These are phyloP conservation scores for Mesaphorura yosii DNA, from an alignment of 1,140 invertebrate species.

Conservation along the genomic window DNA sequence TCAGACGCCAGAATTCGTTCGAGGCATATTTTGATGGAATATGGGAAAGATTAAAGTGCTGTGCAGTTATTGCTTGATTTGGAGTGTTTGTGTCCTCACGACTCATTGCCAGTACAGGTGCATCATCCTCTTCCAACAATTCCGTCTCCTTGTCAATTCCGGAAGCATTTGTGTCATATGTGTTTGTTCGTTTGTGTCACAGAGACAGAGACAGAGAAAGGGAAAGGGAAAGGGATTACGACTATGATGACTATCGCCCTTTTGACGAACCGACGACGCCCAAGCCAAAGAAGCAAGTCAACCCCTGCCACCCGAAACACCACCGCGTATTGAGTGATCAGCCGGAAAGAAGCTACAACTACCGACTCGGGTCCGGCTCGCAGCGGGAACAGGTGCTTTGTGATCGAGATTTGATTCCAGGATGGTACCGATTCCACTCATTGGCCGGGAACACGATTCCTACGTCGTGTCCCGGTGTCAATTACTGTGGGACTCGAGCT, in stretches of 20 bases:
- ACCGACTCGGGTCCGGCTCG: conserved; percentile 26
- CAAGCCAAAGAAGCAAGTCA: conserved; percentile 4
- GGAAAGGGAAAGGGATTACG: too few species aligned
- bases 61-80: too few species aligned
- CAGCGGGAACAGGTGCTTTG: conserved; percentile 25
- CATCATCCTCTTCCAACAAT: too few species aligned
- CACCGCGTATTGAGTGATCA: conserved; percentile 28
- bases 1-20: too few species aligned
- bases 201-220: too few species aligned
- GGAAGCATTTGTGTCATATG: too few species aligned
- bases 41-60: too few species aligned
- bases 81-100: conserved; percentile 1
- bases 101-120: neutral
- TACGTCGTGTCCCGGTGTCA: conserved; percentile 30
- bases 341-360: conserved; percentile 31
- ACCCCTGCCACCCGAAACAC: conserved; percentile 28
- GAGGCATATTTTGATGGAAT: too few species aligned
- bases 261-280: conserved; percentile 1
- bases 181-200: too few species aligned
- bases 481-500: conserved; percentile 31
- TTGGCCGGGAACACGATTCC: conserved; percentile 31
- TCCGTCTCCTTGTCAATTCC: too few species aligned
- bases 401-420: conserved; percentile 28
- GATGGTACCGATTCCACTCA: conserved; percentile 31
- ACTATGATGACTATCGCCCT: neutral